A percentile compares a stretch with the other conserved stretches of the same genome.
phyloP scores from a whole-genome alignment of 1,140 invertebrate species.

The Wiebesia pumilae region DNA sequence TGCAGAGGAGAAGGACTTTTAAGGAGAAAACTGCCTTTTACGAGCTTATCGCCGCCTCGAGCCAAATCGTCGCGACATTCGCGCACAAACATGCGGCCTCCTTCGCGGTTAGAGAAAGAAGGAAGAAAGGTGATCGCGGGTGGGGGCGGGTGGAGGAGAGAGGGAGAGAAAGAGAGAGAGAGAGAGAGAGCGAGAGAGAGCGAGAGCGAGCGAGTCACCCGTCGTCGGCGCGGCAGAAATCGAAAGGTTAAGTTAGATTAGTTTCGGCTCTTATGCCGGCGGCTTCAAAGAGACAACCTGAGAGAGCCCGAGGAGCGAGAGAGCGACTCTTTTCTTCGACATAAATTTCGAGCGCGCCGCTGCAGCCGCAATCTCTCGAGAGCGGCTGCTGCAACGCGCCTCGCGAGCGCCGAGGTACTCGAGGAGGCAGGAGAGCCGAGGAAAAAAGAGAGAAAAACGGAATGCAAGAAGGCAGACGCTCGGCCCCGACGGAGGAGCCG shows the following conservation, averaged over 20 bases:
- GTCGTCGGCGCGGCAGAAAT: constrained; percentile 46
- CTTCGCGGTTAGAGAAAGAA: constrained; percentile 5
- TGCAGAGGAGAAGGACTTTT: constrained; percentile 28
- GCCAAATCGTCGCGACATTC: constrained; percentile 32
- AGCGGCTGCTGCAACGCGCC: neutral
- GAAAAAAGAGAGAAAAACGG: neutral
- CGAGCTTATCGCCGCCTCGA: constrained; percentile 38
- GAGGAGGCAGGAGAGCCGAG: too few relatives aligned
- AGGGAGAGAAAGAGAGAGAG: constrained; percentile 2
- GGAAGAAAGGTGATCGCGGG: neutral
- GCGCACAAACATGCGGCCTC: neutral
- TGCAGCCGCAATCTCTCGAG: constrained; percentile 27
- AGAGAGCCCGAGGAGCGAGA: constrained; percentile 1
- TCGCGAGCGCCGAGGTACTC: constrained; percentile 14
- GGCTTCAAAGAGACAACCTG: constrained; percentile 51
- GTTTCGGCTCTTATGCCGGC: constrained; percentile 56
- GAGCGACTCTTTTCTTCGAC: constrained; percentile 51
- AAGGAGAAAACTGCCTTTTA: constrained; percentile 45
- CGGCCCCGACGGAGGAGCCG: neutral
- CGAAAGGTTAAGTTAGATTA: constrained; percentile 57
- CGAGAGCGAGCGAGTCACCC: neutral
- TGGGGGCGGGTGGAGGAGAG: constrained; percentile 5
- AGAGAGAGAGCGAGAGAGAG: neutral
- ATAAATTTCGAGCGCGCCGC: constrained; percentile 51
- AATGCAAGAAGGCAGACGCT: neutral